These are phyloP conservation scores for Crocodylus rhombifer DNA, from an alignment of 2,797 vertebrate species.

Conservation along the genomic window DNA sequence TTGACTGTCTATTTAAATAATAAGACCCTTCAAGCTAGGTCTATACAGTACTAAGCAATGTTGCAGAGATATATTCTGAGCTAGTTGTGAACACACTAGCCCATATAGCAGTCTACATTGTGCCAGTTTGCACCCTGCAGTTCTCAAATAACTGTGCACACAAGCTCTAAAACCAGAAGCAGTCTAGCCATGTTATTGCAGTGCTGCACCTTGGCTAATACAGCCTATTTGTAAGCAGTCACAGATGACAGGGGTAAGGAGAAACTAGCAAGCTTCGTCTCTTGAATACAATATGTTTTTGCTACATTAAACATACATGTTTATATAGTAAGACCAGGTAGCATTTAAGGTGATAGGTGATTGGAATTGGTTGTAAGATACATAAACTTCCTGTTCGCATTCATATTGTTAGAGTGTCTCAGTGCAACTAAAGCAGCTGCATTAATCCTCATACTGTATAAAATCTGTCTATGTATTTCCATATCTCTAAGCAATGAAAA, in stretches of 20 bases:
- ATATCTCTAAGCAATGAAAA: background rate
- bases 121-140: too few relatives aligned
- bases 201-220: too few relatives aligned
- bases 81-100: too few relatives aligned
- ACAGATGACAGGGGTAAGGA: background rate
- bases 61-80: too few relatives aligned
- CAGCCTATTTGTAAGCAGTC: too few relatives aligned
- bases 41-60: too few relatives aligned
- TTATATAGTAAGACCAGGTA: background rate
- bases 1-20: background rate
- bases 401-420: background rate
- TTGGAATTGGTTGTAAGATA: background rate
- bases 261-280: background rate
- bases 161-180: too few relatives aligned
- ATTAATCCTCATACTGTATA: background rate
- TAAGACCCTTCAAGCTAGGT: background rate
- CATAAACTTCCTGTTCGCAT: background rate
- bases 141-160: too few relatives aligned
- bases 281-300: background rate
- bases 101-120: too few relatives aligned
- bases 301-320: background rate
- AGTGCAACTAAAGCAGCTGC: background rate
- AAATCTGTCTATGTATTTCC: background rate
- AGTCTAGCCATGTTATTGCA: too few relatives aligned
- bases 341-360: background rate